Evolutionary conservation across 2,797 vertebrate genomes (phyloP), one percentile per base, ranked within the genome.

Genomic region (Pitangus sulphuratus): DNA sequence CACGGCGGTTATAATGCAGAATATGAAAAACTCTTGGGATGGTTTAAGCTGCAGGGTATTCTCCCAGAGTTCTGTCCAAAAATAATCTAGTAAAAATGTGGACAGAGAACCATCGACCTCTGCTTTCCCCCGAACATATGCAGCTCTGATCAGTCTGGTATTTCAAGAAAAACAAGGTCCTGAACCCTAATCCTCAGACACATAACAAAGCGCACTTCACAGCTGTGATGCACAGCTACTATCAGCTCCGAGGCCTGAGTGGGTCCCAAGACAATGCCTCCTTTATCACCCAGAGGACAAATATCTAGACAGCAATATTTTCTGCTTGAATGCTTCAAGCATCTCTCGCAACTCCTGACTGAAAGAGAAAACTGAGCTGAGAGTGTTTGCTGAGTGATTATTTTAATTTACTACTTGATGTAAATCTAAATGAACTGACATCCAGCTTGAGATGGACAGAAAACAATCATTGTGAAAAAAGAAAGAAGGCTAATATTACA

Each of bases 401-500:
- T 99, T 99, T 98, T 99, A 99, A 99, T 99, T 99, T 99, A 99
- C 98, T 98, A 98, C 98, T 98, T 98, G 98, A 99, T 99, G 98
- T 98, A 99, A 99, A 99, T 99, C 98, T 98, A 99, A 99, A 99
- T 99, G 98, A 99, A 99, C 98, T 99, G 98, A 99, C 98, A 98
- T 98, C 97, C 98, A 97, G 98, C 97, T 95, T 94, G 95, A 97
- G 98, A 98, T 95, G 98, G 98, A 98, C 98, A 99, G 98, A 98
- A 98, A 98, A 98, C 98, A 98, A 98, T 98, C 98, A 98, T 97
- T 96, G 93, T 64, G 91, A 90, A 95, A 92, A 95, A 96, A 97
- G 95, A 95, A 72, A 92, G 85, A 96, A 90, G 92, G 97, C 96
- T 88, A 82, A 96, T 92, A 97, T 91, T 94, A 91, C 97, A 95